phyloP scores from a whole-genome alignment of 1,140 invertebrate genomes.

The Zaprionus gabonicus region DNA sequence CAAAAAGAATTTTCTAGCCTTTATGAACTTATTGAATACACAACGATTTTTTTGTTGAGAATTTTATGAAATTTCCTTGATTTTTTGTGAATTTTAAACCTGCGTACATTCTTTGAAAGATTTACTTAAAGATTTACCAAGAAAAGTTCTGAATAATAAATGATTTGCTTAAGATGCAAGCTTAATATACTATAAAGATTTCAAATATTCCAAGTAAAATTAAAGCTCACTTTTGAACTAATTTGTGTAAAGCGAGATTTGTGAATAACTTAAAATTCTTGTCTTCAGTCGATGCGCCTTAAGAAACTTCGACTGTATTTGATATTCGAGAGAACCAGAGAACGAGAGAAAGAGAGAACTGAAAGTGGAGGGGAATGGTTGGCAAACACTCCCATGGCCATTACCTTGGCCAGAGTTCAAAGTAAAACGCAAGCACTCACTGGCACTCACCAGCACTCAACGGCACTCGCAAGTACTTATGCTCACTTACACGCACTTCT shows the following conservation, averaged over 20 bases:
- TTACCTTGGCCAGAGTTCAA: slow-evolving; percentile 14
- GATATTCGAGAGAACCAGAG: not conserved
- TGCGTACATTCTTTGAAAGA: not conserved
- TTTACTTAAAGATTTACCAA: too few relatives aligned
- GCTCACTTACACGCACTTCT: slow-evolving; percentile 47
- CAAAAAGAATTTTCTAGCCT: not conserved
- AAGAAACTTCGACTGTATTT: slow-evolving; percentile 4
- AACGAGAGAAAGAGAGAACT: not conserved
- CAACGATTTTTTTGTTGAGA: not conserved
- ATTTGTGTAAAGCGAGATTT: not conserved
- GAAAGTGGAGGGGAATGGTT: not conserved
- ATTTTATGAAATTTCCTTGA: not conserved
- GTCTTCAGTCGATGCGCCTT: not conserved
- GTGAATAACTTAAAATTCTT: not conserved
- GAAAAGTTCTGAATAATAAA: not conserved
- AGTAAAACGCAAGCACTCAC: slow-evolving; percentile 14
- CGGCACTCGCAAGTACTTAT: slow-evolving; percentile 43
- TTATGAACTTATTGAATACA: not conserved
- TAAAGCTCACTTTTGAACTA: not conserved
- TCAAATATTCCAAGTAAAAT: too few relatives aligned
- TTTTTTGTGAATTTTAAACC: not conserved
- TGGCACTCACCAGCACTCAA: slow-evolving; percentile 34
- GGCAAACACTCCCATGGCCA: slow-evolving; percentile 2
- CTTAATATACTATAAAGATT: not conserved
- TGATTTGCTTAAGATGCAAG: not conserved